Conservation (phyloP, 2,797 vertebrate genomes). For the Pseudomugil gertrudae region DNA sequence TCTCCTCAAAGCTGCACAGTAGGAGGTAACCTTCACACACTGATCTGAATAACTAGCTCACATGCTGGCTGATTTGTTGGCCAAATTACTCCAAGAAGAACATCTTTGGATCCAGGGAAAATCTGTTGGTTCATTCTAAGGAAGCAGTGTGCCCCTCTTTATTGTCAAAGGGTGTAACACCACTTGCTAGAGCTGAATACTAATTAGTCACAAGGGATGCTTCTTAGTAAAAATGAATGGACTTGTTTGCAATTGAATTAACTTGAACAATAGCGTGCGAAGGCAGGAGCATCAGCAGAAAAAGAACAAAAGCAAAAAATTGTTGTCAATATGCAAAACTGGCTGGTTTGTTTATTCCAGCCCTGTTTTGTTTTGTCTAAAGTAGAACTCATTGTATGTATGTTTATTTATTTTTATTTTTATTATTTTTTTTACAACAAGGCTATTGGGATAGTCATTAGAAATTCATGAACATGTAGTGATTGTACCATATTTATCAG, state of each 20-base stretch:
- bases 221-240: slow-evolving; percentile 71
- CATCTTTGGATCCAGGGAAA: slow-evolving; percentile 50
- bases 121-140: slow-evolving; percentile 55
- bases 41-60: slow-evolving; percentile 75
- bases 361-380: slow-evolving; percentile 58
- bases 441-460: slow-evolving; percentile 72
- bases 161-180: slow-evolving; percentile 67
- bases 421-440: slow-evolving; percentile 38
- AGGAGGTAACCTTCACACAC: slow-evolving; percentile 74
- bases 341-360: slow-evolving; percentile 62
- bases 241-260: slow-evolving; percentile 74
- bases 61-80: slow-evolving; percentile 70
- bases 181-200: slow-evolving; percentile 54
- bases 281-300: slow-evolving; percentile 56
- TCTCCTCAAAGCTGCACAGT: slow-evolving; percentile 69
- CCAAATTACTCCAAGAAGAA: slow-evolving; percentile 69
- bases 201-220: slow-evolving; percentile 77
- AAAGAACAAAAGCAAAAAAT: slow-evolving; percentile 41
- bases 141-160: slow-evolving; percentile 65
- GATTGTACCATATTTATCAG: slow-evolving; percentile 73
- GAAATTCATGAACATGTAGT: slow-evolving; percentile 73
- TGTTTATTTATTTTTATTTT: slow-evolving; percentile 5
- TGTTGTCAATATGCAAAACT: slow-evolving; percentile 58
- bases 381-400: slow-evolving; percentile 40
- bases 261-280: slow-evolving; percentile 61